A percentile compares a stretch with the other conserved stretches of the same genome.
These are phyloP conservation scores for Nasonia vitripennis DNA, from an alignment of 1,140 invertebrate species.

Conservation along the genomic window DNA sequence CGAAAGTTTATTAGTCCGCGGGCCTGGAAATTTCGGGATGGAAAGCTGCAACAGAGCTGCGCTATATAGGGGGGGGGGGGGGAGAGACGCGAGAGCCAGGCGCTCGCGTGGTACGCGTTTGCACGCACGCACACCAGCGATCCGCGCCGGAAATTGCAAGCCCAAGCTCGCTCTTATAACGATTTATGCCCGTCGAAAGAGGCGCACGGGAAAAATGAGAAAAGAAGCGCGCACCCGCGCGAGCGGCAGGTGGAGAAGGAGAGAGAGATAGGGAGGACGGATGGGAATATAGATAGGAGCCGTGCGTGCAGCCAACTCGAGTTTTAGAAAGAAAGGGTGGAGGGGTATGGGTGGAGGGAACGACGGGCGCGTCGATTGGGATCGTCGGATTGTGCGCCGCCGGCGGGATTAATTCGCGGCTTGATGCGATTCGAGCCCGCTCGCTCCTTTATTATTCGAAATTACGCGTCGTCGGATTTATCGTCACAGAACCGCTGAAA, in stretches of 20 bases:
- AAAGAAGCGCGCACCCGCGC: neutral
- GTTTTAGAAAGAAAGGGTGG: no score
- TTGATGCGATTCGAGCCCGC: no score
- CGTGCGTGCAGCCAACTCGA: no score
- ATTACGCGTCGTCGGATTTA: no score
- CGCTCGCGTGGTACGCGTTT: conserved; percentile 39
- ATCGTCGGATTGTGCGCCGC: no score
- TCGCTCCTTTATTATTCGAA: no score
- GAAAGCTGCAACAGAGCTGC: neutral
- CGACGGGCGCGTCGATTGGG: neutral
- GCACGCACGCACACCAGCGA: conserved; percentile 41
- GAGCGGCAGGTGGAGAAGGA: neutral
- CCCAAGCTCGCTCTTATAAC: conserved; percentile 33
- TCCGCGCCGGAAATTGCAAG: conserved; percentile 37
- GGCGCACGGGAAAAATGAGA: conserved; percentile 10
- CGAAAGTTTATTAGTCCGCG: conserved; percentile 37
- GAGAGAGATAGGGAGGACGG: neutral
- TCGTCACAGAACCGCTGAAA: no score
- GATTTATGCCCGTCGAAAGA: conserved; percentile 41
- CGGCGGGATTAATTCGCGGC: neutral
- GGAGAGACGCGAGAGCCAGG: neutral
- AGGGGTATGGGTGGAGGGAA: neutral
- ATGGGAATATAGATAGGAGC: conserved; percentile 1
- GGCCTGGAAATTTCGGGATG: conserved; percentile 8
- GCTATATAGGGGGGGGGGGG: neutral